A percentile compares a stretch with the other conserved stretches of the same genome.
These are phyloP conservation scores for Temnothorax nylanderi DNA, from an alignment of 1,140 invertebrate genomes.

Conservation along the genomic window DNA sequence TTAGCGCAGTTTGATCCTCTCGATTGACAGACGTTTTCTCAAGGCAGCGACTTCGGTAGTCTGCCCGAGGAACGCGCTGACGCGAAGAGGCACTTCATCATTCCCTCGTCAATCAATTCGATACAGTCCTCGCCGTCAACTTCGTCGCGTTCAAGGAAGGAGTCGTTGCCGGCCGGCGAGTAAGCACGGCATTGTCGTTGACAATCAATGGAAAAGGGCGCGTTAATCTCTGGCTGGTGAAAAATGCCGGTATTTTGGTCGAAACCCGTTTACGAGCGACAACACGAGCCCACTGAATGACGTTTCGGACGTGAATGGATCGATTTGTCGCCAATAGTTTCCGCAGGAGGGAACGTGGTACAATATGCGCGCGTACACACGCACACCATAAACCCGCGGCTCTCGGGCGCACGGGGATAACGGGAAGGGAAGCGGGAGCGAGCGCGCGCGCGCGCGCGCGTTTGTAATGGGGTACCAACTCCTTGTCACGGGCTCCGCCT, in stretches of 20 bases:
- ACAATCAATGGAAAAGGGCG: slow-evolving; percentile 7
- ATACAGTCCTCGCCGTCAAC: slow-evolving; percentile 39
- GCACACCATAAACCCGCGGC: no score
- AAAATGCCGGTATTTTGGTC: slow-evolving; percentile 76
- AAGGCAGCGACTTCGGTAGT: not conserved
- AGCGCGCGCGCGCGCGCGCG: slow-evolving; percentile 55
- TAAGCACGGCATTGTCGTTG: slow-evolving; percentile 43
- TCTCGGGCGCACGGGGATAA: not conserved
- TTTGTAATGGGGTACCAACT: slow-evolving; percentile 70
- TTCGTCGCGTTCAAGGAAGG: slow-evolving; percentile 10
- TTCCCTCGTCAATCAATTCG: slow-evolving; percentile 5
- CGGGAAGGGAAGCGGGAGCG: slow-evolving; percentile 42
- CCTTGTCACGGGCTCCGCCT: slow-evolving; percentile 71
- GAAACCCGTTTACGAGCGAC: slow-evolving; percentile 76
- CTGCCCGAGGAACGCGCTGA: not conserved
- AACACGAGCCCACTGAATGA: slow-evolving; percentile 77
- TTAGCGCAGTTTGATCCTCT: not conserved
- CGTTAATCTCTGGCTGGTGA: slow-evolving; percentile 47
- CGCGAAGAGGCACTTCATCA: not conserved
- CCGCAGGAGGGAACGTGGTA: slow-evolving; percentile 14
- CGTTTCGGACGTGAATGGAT: slow-evolving; percentile 71
- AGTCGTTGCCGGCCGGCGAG: not conserved
- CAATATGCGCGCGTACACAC: slow-evolving; percentile 10
- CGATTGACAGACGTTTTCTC: not conserved
- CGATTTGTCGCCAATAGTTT: slow-evolving; percentile 76